A percentile compares a stretch with the other conserved stretches of the same genome.
These are phyloP conservation scores for Leptura quadrifasciata DNA, from an alignment of 2,888 invertebrate species.

Conservation along the genomic window DNA sequence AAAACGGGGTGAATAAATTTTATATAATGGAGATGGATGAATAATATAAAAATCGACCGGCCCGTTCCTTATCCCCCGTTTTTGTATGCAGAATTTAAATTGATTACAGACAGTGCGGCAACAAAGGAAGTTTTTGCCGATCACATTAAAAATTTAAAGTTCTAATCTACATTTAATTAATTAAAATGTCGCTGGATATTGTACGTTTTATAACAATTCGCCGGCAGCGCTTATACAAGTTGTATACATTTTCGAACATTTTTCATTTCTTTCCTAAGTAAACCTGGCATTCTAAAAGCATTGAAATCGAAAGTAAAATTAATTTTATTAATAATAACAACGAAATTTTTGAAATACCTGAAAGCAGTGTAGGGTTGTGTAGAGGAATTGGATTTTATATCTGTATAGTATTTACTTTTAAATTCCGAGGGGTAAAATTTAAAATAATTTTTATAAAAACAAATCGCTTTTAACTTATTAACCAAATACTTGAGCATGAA, in stretches of 20 bases:
- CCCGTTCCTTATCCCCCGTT: constrained; percentile 26
- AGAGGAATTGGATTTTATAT: too few species aligned
- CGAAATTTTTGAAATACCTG: neutral
- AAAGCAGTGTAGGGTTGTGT: too few species aligned
- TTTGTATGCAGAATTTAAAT: constrained; percentile 40
- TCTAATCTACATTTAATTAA: constrained; percentile 54
- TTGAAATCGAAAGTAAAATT: neutral
- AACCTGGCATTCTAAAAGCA: constrained; percentile 7
- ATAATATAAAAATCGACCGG: constrained; percentile 56
- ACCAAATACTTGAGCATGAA: too few species aligned
- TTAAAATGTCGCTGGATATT: constrained; percentile 40
- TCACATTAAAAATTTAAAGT: constrained; percentile 45
- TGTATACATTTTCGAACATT: neutral
- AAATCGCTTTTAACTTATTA: too few species aligned
- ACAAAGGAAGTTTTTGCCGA: constrained; percentile 42
- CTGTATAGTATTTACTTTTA: too few species aligned
- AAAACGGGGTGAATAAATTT: constrained; percentile 60
- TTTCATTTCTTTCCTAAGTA: neutral
- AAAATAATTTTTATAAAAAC: too few species aligned
- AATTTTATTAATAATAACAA: neutral
- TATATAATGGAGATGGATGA: constrained; percentile 62
- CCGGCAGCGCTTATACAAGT: neutral
- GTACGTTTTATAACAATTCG: neutral
- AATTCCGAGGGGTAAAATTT: too few species aligned
- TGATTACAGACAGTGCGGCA: constrained; percentile 38